Base-by-base conservation (phyloP, 2,797 vertebrate species). In the Semaprochilodus insignis region DNA sequence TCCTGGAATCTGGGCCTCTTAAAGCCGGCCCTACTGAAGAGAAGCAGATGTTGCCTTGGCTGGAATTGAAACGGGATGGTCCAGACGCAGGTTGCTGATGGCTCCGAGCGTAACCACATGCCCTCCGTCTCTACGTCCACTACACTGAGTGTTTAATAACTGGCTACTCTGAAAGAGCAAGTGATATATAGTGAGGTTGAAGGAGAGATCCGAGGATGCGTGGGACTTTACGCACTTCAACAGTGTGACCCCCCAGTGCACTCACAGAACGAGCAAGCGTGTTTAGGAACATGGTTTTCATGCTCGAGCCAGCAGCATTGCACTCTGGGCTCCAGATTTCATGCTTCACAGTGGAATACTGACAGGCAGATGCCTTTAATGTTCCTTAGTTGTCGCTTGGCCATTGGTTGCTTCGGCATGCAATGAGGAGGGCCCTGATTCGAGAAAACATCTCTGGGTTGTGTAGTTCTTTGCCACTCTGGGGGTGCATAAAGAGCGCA, bases 21-120 rank as follows among this genome's bases (percentile, higher is more conserved):
- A 60, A 40, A 59, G 66, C 69, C 74, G 67, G 36, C 71, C 59
- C 52, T 31, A 16, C 70, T 86, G 87, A 89, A 69, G 79, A 89
- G 85, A 86, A 89, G 78, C 88, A 89, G 88, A 89, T 86, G 88
- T 80, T 48, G 54, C n/a, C 54, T 83, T 51, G 73, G 72, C 69
- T 63, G 25, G 62, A 81, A 73, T 70, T 80, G 80, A 70, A 84
- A 23, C 74, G 57, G 78, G 74, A 83, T 59, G 74, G 78, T 63
- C 54, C 70, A 69, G 69, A 80, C 51, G 82, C 83, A 83, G 82
- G 87, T 82, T 72, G 70, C 71, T 77, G 82, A 84, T 71, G 59
- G 70, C 79, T 80, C 70, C 48, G 57, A 76, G 70, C 70, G 77
- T 74, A 77, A 69, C 81, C 77, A 57, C 66, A 73, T 85, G 59